Evolutionary conservation across 1,140 invertebrate genomes (phyloP).

Genomic region (silkworm (Bombyx mori)): ASM3026992v2 NC_085117.1:18727001-18727500

Average conservation of each 20-base stretch:
- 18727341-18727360: conserved; percentile 25
- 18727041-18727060: no score
- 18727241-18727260: conserved; percentile 7
- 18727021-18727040: no score
- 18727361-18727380: conserved; percentile 23
- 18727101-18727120: no score
- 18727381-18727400: conserved; percentile 19
- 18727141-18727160: no score
- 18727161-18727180: not conserved
- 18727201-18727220: not conserved
- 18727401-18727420: conserved; percentile 2
- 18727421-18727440: conserved; percentile 1
- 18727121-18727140: no score
- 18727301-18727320: conserved; percentile 32
- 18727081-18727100: no score
- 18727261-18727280: conserved; percentile 24
- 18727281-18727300: conserved; percentile 7
- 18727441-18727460: not conserved
- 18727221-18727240: not conserved
- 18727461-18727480: no score
- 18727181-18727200: no score
- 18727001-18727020: no score
- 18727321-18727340: conserved; percentile 29
- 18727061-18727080: no score
- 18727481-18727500: no score